Evolutionary conservation across 2,888 invertebrate species (phyloP).

Genomic region (Agrilus mali): DNA sequence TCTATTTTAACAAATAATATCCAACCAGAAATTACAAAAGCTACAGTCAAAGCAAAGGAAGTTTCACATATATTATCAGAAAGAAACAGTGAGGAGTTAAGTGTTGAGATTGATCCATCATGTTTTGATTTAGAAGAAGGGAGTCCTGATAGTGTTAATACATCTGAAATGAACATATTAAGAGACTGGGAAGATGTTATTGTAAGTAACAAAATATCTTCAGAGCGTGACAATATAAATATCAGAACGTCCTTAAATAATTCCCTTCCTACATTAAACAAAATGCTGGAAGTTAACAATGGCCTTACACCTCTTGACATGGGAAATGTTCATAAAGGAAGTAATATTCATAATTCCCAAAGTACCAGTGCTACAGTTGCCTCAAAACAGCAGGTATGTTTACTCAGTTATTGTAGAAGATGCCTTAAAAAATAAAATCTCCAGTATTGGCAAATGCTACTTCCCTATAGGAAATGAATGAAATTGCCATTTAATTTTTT

Average conservation of each 20-base stretch:
- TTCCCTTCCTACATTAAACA: slow-evolving; percentile 2
- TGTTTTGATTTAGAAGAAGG: slow-evolving; percentile 20
- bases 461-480: too few species aligned
- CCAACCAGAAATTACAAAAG: too few species aligned
- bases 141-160: slow-evolving; percentile 8
- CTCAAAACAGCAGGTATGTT: neutral
- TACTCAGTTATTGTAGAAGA: neutral
- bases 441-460: too few species aligned
- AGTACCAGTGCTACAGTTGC: neutral
- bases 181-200: slow-evolving; percentile 28
- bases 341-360: neutral
- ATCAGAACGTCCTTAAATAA: neutral
- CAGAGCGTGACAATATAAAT: neutral
- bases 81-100: slow-evolving; percentile 28
- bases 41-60: slow-evolving; percentile 4
- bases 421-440: too few species aligned
- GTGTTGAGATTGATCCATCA: slow-evolving; percentile 30
- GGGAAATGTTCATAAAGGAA: neutral
- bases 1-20: neutral
- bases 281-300: slow-evolving; percentile 1
- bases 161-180: slow-evolving; percentile 8
- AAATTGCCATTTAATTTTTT: too few species aligned
- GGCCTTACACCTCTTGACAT: neutral
- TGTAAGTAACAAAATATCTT: slow-evolving; percentile 11
- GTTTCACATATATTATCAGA: slow-evolving; percentile 22